These are phyloP conservation scores for Dynastes tityus DNA, from an alignment of 2,888 invertebrate genomes.

Conservation along the genomic window DNA sequence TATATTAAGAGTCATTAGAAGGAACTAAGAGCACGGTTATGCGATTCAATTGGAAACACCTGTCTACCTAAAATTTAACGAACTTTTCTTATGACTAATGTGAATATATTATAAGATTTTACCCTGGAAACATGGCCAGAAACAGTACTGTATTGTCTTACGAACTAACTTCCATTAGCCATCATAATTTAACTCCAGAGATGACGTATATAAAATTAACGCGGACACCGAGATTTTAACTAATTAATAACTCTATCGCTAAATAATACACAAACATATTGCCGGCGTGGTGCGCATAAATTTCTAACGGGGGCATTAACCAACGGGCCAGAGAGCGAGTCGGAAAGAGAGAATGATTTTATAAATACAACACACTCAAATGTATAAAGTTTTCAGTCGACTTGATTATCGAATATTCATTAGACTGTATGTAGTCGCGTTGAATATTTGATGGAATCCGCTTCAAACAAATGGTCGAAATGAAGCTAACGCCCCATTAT, in stretches of 20 bases:
- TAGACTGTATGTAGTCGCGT: slow-evolving; percentile 46
- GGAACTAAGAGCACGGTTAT: too few relatives aligned
- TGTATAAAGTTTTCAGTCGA: slow-evolving; percentile 40
- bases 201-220: slow-evolving; percentile 8
- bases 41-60: too few relatives aligned
- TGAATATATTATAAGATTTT: too few relatives aligned
- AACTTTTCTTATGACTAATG: too few relatives aligned
- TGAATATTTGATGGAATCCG: slow-evolving; percentile 59
- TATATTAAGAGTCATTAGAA: too few relatives aligned
- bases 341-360: neutral
- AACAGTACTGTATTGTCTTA: too few relatives aligned
- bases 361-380: slow-evolving; percentile 33
- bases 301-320: slow-evolving; percentile 5
- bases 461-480: slow-evolving; percentile 60
- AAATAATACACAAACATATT: slow-evolving; percentile 24
- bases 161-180: too few relatives aligned
- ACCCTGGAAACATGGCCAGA: too few relatives aligned
- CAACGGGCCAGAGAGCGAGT: neutral
- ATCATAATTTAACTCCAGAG: neutral
- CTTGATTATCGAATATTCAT: slow-evolving; percentile 49
- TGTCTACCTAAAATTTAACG: too few relatives aligned
- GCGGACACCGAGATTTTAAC: slow-evolving; percentile 16
- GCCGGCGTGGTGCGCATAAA: slow-evolving; percentile 3
- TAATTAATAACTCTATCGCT: slow-evolving; percentile 20
- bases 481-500: slow-evolving; percentile 51